phyloP scores from a whole-genome alignment of 2,797 vertebrate genomes.

The Orestias chungarensis region DNA sequence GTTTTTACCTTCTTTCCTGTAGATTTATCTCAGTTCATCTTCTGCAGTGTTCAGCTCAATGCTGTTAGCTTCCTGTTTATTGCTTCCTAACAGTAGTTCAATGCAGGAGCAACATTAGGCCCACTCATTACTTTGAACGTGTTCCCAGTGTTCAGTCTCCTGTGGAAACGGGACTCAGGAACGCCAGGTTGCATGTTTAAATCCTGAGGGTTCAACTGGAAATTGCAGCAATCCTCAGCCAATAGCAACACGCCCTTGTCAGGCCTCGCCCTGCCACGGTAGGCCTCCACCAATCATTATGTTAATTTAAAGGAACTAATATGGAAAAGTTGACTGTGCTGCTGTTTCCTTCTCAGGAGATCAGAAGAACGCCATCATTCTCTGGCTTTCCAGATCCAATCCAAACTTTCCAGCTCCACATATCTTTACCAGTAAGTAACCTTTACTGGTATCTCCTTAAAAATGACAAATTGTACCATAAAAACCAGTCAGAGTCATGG shows the following conservation, averaged over 20 bases:
- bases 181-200: constrained; percentile 88
- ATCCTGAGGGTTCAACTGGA: constrained; percentile 77
- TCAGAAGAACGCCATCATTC: constrained; percentile 88
- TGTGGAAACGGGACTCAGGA: constrained; percentile 92
- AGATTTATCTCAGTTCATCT: background rate
- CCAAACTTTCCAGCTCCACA: constrained; percentile 83
- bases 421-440: constrained; percentile 88
- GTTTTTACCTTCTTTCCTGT: background rate
- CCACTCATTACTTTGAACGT: constrained; percentile 2
- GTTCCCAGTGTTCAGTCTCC: constrained; percentile 87
- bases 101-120: background rate
- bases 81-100: background rate
- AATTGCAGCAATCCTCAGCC: constrained; percentile 84
- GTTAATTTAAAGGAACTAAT: background rate
- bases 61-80: background rate
- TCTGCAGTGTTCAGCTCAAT: background rate
- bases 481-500: background rate
- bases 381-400: constrained; percentile 91
- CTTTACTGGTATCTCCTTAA: too few relatives aligned
- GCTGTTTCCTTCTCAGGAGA: constrained; percentile 75
- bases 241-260: constrained; percentile 81
- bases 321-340: constrained; percentile 5
- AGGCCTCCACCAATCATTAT: constrained; percentile 42
- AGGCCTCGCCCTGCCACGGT: constrained; percentile 84
- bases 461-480: too few relatives aligned